Evolutionary conservation across 2,888 invertebrate genomes (phyloP), one percentile per base, ranked within the genome.

Genomic region (Cordilura impudica): DNA sequence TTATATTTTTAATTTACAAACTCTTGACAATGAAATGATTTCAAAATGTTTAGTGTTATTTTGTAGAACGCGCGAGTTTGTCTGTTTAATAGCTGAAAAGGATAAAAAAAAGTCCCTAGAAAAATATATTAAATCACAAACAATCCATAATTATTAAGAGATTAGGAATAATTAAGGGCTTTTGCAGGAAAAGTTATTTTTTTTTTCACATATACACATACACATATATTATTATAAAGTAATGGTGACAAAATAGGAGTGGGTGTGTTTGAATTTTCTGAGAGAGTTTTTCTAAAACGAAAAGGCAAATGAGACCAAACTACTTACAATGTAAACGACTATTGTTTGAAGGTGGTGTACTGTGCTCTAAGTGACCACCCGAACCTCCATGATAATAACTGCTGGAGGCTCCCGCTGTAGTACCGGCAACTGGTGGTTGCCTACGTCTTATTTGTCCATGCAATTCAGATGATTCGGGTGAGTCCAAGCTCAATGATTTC

Each of bases 401-500:
- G 74, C 77, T 74, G 2, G 77, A 58, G 78, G 86, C 83, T 63
- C 85, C 84, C 49, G 91, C 91, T 77, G 91, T 89, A 83, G 79
- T 91, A 93, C 73, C 95, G 92, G 60, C 95, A 92, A 56, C 92
- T 92, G 89, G 87, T 82, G 84, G 87, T 78, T 91, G 94, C 66
- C 95, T 93, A 51, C 96, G 92, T 85, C 96, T 92, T 78, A 89
- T 89, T 86, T 94, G 94, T 43, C 93, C 93, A 87, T 94, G 94
- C 87, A 93, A 90, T 89, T 97, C 96, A 79, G 96, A 94, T 85
- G 96, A 96, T 90, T 98, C 98, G 81, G 98, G 98, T 31, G 97
- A 97, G 90, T 98, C 98, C 93, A 98, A 91, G 81, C 98, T 98
- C 86, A 98, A 93, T 90, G 97, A 97, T 93, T 98, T 98, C 98